phyloP scores from a whole-genome alignment of 2,888 invertebrate species.

The Zaprionus lineosus region DNA sequence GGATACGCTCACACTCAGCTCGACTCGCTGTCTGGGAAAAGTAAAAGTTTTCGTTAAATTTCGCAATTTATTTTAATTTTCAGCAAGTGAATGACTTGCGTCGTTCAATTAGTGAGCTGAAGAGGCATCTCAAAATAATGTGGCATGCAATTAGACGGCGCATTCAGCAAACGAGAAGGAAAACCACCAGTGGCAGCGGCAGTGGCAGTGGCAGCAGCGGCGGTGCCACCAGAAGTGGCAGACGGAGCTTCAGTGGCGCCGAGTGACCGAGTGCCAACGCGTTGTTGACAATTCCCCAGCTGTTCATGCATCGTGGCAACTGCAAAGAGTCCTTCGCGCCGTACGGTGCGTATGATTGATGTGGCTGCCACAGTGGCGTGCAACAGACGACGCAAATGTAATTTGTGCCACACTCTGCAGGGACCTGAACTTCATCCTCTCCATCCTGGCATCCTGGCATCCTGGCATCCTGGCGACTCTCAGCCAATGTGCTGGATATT shows the following conservation, averaged over 20 bases:
- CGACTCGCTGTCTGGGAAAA: constrained; percentile 30
- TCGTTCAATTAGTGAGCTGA: constrained; percentile 49
- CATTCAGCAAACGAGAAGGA: constrained; percentile 36
- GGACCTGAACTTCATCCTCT: constrained; percentile 49
- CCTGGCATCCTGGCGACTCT: no score
- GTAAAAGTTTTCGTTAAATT: constrained; percentile 70
- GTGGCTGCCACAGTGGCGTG: constrained; percentile 28
- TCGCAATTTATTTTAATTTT: constrained; percentile 76
- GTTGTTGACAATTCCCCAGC: constrained; percentile 41
- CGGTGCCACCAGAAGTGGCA: no score
- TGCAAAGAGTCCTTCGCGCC: constrained; percentile 41
- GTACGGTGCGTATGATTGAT: constrained; percentile 74
- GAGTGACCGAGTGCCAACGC: constrained; percentile 30
- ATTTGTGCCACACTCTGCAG: constrained; percentile 58
- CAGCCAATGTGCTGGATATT: constrained; percentile 63
- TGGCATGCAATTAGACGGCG: constrained; percentile 67
- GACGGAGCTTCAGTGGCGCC: no score
- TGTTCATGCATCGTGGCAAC: constrained; percentile 30
- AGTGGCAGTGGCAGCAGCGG: no score
- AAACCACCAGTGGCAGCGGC: no score
- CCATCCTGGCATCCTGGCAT: no score
- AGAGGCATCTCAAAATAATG: constrained; percentile 51
- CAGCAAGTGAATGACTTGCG: constrained; percentile 32
- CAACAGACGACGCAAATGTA: constrained; percentile 65
- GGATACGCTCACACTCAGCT: neutral